A percentile compares a stretch with the other conserved stretches of the same genome.
Evolutionary conservation across 1,140 invertebrate genomes (phyloP).

Genomic region (Drosophila auraria): DNA sequence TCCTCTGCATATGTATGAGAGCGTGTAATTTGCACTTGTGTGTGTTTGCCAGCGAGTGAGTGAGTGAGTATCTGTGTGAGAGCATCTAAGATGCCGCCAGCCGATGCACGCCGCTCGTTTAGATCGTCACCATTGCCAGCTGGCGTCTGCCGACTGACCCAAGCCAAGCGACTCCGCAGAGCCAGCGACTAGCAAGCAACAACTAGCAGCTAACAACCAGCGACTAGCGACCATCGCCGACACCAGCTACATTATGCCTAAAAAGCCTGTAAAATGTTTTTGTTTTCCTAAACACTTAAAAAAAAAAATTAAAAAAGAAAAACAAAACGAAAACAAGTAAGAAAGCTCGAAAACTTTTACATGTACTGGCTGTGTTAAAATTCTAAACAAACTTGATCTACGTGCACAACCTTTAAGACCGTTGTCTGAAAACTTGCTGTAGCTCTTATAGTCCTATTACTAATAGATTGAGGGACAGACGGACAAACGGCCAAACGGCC

Average conservation of each 20-base stretch:
- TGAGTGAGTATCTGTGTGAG: conserved; percentile 42
- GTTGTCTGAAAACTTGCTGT: too few species aligned
- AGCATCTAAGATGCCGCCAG: conserved; percentile 79
- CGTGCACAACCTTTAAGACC: too few species aligned
- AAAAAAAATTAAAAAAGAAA: background rate
- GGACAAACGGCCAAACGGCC: too few species aligned
- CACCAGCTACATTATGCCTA: conserved; percentile 40
- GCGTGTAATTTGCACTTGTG: conserved; percentile 74
- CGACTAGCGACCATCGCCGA: conserved; percentile 17
- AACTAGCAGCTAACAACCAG: conserved; percentile 20
- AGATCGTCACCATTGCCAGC: conserved; percentile 75
- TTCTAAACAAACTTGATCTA: too few species aligned
- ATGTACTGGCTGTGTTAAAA: background rate
- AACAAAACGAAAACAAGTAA: background rate
- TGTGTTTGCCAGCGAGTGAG: conserved; percentile 25
- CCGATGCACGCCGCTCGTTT: conserved; percentile 66
- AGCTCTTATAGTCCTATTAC: too few species aligned
- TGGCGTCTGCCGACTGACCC: conserved; percentile 59
- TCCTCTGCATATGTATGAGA: conserved; percentile 78
- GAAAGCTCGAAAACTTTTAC: background rate
- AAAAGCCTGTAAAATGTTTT: conserved; percentile 46
- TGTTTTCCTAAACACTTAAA: conserved; percentile 36
- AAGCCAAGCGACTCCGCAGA: conserved; percentile 8
- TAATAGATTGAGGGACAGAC: too few species aligned
- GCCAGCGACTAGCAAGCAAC: conserved; percentile 13